Conservation (phyloP, 2,113 vertebrate genomes). For the Chaenocephalus aceratus region DNA sequence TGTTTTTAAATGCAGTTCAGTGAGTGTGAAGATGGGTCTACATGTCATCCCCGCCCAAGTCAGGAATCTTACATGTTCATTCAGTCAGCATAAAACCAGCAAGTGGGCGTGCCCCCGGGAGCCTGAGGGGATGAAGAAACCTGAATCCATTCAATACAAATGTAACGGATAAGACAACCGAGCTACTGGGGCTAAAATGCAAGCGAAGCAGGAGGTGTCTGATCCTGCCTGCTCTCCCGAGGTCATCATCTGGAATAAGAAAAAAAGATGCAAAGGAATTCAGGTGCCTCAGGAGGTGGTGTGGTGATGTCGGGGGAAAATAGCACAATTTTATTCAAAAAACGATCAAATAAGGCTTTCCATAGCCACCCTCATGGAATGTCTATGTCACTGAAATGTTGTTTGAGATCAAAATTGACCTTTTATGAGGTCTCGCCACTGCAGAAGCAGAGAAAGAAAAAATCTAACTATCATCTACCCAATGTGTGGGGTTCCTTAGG, state of each 20-base stretch:
- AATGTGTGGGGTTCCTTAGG: neutral
- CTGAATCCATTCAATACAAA: slow-evolving; percentile 79
- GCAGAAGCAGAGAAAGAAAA: neutral
- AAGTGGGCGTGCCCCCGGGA: slow-evolving; percentile 56
- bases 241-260: slow-evolving; percentile 71
- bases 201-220: slow-evolving; percentile 75
- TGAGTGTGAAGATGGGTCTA: slow-evolving; percentile 34
- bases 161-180: slow-evolving; percentile 72
- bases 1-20: slow-evolving; percentile 51
- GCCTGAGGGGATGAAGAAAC: slow-evolving; percentile 67
- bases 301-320: slow-evolving; percentile 40
- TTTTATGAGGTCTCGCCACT: neutral
- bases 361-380: slow-evolving; percentile 29
- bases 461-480: neutral
- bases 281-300: slow-evolving; percentile 21
- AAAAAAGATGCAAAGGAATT: slow-evolving; percentile 55
- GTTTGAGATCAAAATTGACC: slow-evolving; percentile 14
- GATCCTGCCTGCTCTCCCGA: slow-evolving; percentile 75
- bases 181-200: slow-evolving; percentile 73
- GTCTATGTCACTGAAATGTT: slow-evolving; percentile 22
- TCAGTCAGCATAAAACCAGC: slow-evolving; percentile 74
- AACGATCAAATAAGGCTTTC: slow-evolving; percentile 30
- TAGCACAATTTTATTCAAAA: slow-evolving; percentile 42
- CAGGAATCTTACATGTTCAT: slow-evolving; percentile 66
- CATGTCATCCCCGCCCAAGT: slow-evolving; percentile 53